Evolutionary conservation across 2,888 invertebrate genomes (phyloP), one percentile per base, ranked within the genome.

Genomic region (Alsophila aescularia): DNA sequence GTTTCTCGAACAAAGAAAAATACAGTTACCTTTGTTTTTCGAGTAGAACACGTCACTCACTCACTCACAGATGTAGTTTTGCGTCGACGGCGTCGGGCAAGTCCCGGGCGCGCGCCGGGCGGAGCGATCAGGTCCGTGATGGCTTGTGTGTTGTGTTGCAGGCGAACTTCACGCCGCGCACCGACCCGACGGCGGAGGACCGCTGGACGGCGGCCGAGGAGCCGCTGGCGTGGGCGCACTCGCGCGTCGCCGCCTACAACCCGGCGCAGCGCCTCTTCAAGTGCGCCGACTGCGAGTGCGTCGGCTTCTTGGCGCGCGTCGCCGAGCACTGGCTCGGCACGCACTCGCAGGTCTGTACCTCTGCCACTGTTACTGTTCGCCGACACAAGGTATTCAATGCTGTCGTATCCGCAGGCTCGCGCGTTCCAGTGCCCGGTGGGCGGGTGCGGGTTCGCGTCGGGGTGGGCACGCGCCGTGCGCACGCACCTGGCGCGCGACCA

Each of bases 241-340:
- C 96, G 34, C 95, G 96, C 85, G 93, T 96, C 59, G 96, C 96
- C 49, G 94, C 95, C 66, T 96, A 96, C 87, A 96, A 95, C 87
- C 94, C 95, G 1, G 93, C 94, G 52, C 95, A 95, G 83, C 94
- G 95, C 56, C 90, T 95, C 48, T 95, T 95, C 87, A 93, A 95
- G 73, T 95, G 96, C 83, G 92, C 94, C 41, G 95, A 95, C 75
- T 96, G 96, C 85, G 95, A 95, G 77, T 95, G 95, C 84, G 95
- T 95, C 12, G 95, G 95, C 15, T 95, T 95, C 82, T 90, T 95
- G 58, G 94, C 95, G 47, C 90, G 95, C 60, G 93, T 95, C 15
- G 95, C 95, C 0, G 95, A 96, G 82, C 96, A 96, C 84, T 96
- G 95, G 95, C 89, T 96, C 36, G 95, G 95, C 48, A 94, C 95